Evolutionary conservation across 2,797 vertebrate genomes (phyloP), one percentile per base, ranked within the genome.

Genomic region (Forpus xanthops): DNA sequence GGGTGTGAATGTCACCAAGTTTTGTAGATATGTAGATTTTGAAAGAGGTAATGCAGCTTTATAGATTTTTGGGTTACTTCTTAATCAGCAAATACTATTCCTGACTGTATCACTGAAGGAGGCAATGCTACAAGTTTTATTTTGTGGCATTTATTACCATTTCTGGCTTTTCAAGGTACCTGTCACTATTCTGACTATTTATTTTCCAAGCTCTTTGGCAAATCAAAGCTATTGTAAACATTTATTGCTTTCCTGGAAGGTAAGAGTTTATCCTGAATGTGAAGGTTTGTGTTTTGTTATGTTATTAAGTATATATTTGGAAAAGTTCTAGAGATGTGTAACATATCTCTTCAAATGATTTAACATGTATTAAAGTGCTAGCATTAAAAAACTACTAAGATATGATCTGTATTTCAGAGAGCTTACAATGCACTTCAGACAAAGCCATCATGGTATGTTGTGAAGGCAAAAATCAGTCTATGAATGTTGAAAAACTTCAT

Each of bases 21-120:
- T 89, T 87, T 87, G 66, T 76, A 91, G 93, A 87, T 96, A 94
- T 90, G 90, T 76, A 91, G 93, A 79, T 96, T 94, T 90, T 93
- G 74, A 82, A 94, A 96, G 94, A 55, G 12, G 25, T 96, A 91
- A 84, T 31, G 65, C 91, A 86, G 73, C 80, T 92, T 90, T 76
- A 86, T 37, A 19, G 89, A 81, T 86, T 91, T 79, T 82, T 75
- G 87, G 49, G 76, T 92, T 95, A 61, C 73, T 79, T 84, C 39
- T 89, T 96, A 74, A 37, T 65, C 74, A 77, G 82, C 78, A 96
- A 96, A 45, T 84, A 84, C 30, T 95, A 93, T 93, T 93, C 65
- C 77, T 84, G 66, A 84, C 39, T 87, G 83, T 85, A 52, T 21
- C 5, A 33, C 78, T 86, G 50, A 31, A 55, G 44, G 66, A 70